Conservation (phyloP, 2,113 vertebrate genomes). For the Maccullochella peelii region DNA sequence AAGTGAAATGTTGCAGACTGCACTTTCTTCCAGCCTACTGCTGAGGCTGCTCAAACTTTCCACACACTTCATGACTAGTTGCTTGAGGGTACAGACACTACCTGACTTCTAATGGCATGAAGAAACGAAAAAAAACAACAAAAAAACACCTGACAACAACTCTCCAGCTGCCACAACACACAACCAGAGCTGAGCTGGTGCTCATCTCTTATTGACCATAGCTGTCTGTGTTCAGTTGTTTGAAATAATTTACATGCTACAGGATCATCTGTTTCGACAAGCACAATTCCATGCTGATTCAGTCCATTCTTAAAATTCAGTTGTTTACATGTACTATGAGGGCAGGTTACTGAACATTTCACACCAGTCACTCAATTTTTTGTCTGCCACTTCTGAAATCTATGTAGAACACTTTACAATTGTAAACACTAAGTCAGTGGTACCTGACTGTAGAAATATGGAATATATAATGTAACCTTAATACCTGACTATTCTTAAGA, state of each 20-base stretch:
- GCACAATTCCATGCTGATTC: not conserved
- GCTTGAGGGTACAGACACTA: constrained; percentile 44
- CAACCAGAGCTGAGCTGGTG: constrained; percentile 13
- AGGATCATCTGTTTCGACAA: not conserved
- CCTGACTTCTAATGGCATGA: constrained; percentile 36
- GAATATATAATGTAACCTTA: no score
- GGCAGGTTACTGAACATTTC: no score
- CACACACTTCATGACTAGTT: constrained; percentile 3
- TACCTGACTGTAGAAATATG: no score
- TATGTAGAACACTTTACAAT: no score
- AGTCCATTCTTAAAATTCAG: not conserved
- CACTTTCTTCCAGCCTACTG: not conserved
- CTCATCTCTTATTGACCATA: not conserved
- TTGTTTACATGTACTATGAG: no score
- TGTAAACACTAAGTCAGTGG: no score
- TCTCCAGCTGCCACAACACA: constrained; percentile 43
- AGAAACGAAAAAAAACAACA: constrained; percentile 14
- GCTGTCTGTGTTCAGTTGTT: not conserved
- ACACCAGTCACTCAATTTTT: no score
- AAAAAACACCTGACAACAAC: not conserved
- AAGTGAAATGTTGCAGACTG: constrained; percentile 17
- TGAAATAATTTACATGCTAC: not conserved
- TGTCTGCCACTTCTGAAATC: no score
- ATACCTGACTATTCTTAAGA: no score
- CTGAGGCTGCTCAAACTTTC: constrained; percentile 17